Conservation (phyloP, 2,797 vertebrate genomes). For the Agapornis canus region DNA sequence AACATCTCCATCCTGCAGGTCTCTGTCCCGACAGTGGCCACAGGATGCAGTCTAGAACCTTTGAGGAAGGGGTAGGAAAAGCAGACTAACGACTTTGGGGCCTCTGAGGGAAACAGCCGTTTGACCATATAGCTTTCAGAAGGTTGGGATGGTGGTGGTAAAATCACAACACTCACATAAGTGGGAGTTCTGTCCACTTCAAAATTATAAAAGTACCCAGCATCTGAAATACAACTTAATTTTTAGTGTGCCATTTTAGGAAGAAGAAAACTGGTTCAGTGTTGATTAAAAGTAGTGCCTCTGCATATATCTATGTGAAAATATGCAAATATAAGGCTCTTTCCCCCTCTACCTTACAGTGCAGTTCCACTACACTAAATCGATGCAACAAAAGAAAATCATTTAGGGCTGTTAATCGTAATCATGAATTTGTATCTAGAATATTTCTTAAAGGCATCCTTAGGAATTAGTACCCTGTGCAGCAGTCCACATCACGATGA, state of each 20-base stretch:
- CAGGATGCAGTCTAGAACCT: neutral
- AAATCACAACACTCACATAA: neutral
- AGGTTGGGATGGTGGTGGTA: neutral
- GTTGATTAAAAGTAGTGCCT: neutral
- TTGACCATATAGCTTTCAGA: neutral
- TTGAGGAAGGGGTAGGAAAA: neutral
- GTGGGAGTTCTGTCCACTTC: neutral
- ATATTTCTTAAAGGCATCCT: neutral
- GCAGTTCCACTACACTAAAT: neutral
- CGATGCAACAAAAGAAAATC: neutral
- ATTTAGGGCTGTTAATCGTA: neutral
- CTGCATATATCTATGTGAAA: accelerated
- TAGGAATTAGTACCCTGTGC: neutral
- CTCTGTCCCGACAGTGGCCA: neutral
- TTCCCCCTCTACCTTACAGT: neutral
- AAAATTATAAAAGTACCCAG: neutral
- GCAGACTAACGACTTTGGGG: accelerated
- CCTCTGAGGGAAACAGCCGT: neutral
- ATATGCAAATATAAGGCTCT: neutral
- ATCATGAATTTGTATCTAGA: neutral
- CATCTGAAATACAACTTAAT: neutral
- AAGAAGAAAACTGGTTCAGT: neutral
- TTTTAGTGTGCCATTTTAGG: neutral
- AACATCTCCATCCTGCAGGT: neutral
- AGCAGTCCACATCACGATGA: neutral